A percentile compares a stretch with the other conserved stretches of the same genome.
These are phyloP conservation scores for Poeciliopsis prolifica DNA, from an alignment of 2,113 vertebrate species.

Conservation along the genomic window DNA sequence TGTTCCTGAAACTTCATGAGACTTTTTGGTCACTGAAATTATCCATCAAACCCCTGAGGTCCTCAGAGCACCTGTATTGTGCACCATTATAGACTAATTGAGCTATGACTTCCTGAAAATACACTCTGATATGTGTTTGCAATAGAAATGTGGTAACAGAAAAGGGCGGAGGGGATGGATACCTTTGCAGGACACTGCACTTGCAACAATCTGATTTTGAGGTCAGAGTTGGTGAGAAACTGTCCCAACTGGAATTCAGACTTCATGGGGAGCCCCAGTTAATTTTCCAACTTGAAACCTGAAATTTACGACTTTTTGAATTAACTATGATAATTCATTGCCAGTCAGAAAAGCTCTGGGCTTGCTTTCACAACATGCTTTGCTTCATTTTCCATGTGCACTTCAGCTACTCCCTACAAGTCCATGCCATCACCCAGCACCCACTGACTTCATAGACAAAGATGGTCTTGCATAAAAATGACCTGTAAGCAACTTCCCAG, in stretches of 20 bases:
- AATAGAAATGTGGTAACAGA: neutral
- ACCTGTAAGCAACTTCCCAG: neutral
- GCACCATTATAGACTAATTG: neutral
- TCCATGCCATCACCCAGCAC: neutral
- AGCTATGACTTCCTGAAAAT: too few relatives aligned
- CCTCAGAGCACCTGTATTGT: neutral
- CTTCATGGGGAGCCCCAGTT: neutral
- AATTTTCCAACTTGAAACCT: neutral
- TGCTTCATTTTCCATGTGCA: neutral
- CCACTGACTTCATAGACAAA: neutral
- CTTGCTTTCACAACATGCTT: neutral
- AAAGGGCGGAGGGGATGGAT: neutral
- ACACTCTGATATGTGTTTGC: neutral
- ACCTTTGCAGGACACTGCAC: neutral
- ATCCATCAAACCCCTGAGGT: neutral
- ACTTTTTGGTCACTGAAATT: neutral
- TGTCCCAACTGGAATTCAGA: neutral
- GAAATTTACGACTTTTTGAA: neutral
- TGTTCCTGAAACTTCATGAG: neutral
- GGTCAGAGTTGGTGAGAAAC: neutral
- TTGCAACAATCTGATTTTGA: neutral
- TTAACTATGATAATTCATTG: neutral
- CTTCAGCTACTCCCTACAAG: neutral
- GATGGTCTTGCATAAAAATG: neutral
- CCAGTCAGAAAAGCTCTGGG: neutral